Evolutionary conservation across 2,797 vertebrate species (phyloP), one percentile per base, ranked within the genome.

Genomic region (Chelonia mydas): DNA sequence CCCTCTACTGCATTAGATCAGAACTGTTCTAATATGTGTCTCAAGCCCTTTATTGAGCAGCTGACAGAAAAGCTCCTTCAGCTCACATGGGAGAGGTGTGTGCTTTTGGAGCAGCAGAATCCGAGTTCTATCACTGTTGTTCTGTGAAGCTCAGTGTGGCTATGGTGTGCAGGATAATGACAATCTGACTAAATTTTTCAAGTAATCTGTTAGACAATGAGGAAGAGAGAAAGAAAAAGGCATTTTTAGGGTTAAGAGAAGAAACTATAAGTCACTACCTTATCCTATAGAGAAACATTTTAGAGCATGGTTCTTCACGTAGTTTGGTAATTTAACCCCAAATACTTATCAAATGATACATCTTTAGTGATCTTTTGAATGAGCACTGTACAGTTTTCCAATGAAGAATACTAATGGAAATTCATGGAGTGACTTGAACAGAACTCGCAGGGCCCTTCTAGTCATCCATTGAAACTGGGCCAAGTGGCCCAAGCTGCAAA

Each of bases 1-100:
- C 95, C 97, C 96, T 95, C 97, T 97, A 89, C 96, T 96, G 96
- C 79, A 83, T 74, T 7, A 86, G 86, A 88, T 37, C 78, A 91
- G 95, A 92, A 97, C 68, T 97, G 91, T 93, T 97, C 61, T 50
- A 28, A 81, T 53, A 79, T 28, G 55, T 86, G 90, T 92, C 88
- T 81, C 85, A 31, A 90, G 96, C 88, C 92, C 78, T 89, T 84
- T 9, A 9, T 1, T 77, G 81, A 19, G 54, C 27, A 54, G 12
- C 5, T 2, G 7, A 33, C 6, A 41, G 25, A 12, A 76, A 25
- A 45, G 0, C 0, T 72, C 15, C 23, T 88, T 31, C 16, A n/a
- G 51, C 45, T 41, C 16, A 55, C 84, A 74, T 55, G 49, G 68
- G 59, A 78, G 19, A 5, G 3, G 68, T 31, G 45, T 50, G 23